These are phyloP conservation scores for Pachycephala philippinensis DNA, from an alignment of 2,113 vertebrate genomes.

Conservation along the genomic window DNA sequence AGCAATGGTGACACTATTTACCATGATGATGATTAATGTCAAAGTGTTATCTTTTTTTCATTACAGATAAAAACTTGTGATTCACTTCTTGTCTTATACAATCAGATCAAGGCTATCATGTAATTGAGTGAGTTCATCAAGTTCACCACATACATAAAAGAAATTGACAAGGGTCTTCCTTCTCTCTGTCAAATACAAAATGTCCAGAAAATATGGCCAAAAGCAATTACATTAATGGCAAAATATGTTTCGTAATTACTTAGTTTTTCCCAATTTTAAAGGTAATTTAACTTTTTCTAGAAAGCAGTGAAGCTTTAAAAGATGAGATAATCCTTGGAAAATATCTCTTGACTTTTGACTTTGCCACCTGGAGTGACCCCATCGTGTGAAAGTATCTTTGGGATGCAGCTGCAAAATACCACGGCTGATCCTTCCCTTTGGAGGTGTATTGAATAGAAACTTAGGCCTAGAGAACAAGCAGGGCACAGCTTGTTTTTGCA, in stretches of 20 bases:
- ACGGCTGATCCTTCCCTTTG: neutral
- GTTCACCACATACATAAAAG: neutral
- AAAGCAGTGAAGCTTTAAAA: neutral
- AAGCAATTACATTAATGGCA: conserved; percentile 40
- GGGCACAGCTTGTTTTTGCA: neutral
- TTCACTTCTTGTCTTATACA: neutral
- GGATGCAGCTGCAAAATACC: neutral
- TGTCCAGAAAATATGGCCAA: conserved; percentile 5
- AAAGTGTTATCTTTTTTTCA: neutral
- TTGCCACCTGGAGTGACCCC: neutral
- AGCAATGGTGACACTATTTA: neutral
- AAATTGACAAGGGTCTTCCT: neutral
- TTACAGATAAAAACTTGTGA: neutral
- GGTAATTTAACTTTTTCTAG: neutral
- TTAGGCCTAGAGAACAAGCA: neutral
- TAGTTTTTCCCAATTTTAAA: neutral
- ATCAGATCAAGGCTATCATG: neutral
- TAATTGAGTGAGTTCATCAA: conserved; percentile 5
- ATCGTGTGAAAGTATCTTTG: neutral
- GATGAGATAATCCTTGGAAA: neutral
- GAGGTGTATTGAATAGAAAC: neutral
- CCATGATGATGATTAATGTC: neutral
- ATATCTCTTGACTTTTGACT: neutral
- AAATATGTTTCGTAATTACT: conserved; percentile 17
- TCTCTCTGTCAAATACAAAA: conserved; percentile 1